phyloP scores from a whole-genome alignment of 2,797 vertebrate genomes.

The Premnoplex brunnescens region DNA sequence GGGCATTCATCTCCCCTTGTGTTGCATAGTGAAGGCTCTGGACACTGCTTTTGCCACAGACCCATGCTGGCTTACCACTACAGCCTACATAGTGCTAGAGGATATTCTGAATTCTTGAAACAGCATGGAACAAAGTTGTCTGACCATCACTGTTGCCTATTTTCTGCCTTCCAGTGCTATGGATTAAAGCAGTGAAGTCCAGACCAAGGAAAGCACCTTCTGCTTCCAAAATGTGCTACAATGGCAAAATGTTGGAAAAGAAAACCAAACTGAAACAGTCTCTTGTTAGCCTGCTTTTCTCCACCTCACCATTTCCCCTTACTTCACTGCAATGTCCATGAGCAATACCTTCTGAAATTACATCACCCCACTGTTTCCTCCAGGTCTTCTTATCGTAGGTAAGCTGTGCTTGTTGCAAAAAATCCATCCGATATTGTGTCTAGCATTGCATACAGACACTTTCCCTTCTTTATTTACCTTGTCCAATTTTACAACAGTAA shows the following conservation, averaged over 20 bases:
- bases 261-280: neutral
- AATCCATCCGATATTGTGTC: neutral
- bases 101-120: neutral
- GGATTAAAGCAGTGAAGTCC: neutral
- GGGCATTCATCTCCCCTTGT: neutral
- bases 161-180: neutral
- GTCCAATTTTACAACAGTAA: neutral
- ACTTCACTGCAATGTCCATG: neutral
- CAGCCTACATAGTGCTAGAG: neutral
- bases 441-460: neutral
- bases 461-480: neutral
- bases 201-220: neutral
- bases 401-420: neutral
- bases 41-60: neutral
- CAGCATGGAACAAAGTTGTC: neutral
- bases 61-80: neutral
- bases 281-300: neutral
- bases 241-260: neutral
- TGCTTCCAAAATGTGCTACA: neutral
- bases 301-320: neutral
- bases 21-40: fast-evolving
- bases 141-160: fast-evolving
- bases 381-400: neutral
- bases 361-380: neutral
- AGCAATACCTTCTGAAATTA: neutral